These are phyloP conservation scores for Stenopsyche tienmushanensis DNA, from an alignment of 1,140 invertebrate genomes.

Conservation along the genomic window DNA sequence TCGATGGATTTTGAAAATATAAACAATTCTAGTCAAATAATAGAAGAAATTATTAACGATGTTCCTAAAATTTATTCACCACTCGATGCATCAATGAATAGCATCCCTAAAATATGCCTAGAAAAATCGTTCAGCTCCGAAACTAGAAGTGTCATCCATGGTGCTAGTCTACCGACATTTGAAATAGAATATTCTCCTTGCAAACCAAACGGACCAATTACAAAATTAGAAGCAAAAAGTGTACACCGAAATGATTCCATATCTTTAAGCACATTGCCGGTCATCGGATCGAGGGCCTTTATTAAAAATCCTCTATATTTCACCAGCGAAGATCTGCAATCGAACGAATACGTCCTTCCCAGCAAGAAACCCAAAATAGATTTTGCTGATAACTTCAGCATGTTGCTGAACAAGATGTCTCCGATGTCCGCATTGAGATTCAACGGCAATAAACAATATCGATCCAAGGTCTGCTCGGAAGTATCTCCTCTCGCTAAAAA, in stretches of 20 bases:
- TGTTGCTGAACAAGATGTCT: constrained; percentile 36
- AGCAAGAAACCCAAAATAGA: constrained; percentile 33
- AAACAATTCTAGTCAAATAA: not conserved
- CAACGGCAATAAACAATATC: constrained; percentile 31
- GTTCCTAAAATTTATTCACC: not conserved
- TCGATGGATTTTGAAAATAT: not conserved
- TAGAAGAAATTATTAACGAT: too few relatives aligned
- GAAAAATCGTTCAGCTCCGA: constrained; percentile 22
- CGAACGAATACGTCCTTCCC: constrained; percentile 11
- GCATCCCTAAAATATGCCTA: constrained; percentile 21
- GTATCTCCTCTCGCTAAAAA: constrained; percentile 37
- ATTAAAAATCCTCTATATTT: constrained; percentile 40
- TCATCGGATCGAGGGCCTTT: constrained; percentile 37
- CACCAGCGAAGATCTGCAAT: constrained; percentile 24
- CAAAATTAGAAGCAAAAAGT: not conserved
- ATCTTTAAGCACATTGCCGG: constrained; percentile 37
- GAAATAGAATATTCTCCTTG: constrained; percentile 41
- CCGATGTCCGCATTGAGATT: constrained; percentile 35
- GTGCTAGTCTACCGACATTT: constrained; percentile 33
- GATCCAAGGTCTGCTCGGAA: constrained; percentile 36
- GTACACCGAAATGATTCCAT: constrained; percentile 9
- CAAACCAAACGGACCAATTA: constrained; percentile 4
- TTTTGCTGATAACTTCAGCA: constrained; percentile 33
- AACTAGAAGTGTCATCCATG: constrained; percentile 19
- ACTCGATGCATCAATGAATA: not conserved